Percentiles rank a stretch among this genome's conserved stretches.
These are phyloP conservation scores for Hippocampus abdominalis DNA, from an alignment of 2,113 vertebrate genomes.

Conservation along the genomic window DNA sequence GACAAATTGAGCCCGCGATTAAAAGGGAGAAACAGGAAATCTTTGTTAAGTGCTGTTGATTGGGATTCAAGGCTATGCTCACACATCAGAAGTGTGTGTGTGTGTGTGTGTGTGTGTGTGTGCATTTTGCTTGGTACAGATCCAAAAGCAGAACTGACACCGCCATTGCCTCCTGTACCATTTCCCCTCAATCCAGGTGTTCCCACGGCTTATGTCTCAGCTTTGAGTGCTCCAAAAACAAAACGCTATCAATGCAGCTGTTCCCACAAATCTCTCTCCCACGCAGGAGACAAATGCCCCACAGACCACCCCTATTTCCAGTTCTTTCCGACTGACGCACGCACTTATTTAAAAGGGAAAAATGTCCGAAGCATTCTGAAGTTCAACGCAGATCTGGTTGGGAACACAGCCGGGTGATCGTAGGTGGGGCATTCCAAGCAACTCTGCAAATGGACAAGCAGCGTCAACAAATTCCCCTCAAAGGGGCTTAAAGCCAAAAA, in stretches of 20 bases:
- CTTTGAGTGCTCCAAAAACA: constrained; percentile 64
- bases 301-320: constrained; percentile 36
- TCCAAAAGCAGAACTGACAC: constrained; percentile 60
- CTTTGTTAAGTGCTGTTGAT: constrained; percentile 72
- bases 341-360: constrained; percentile 40
- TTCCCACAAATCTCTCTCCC: constrained; percentile 30
- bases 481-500: constrained; percentile 54
- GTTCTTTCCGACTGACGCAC: constrained; percentile 41
- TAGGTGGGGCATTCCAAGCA: constrained; percentile 19
- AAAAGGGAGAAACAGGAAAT: constrained; percentile 65
- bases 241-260: constrained; percentile 66
- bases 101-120: constrained; percentile 24
- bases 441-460: constrained; percentile 46
- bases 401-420: constrained; percentile 30
- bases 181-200: constrained; percentile 68
- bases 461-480: constrained; percentile 67
- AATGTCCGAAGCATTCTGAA: constrained; percentile 30
- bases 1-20: constrained; percentile 73
- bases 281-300: constrained; percentile 4
- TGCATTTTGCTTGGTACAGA: constrained; percentile 41
- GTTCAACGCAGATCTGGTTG: constrained; percentile 52
- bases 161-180: constrained; percentile 46
- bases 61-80: constrained; percentile 60
- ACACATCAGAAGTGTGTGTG: constrained; percentile 44
- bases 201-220: constrained; percentile 67